Percentiles rank a stretch among this genome's conserved stretches.
Conservation (phyloP, 2,888 invertebrate genomes). For the Phymatocera aterrima region DNA sequence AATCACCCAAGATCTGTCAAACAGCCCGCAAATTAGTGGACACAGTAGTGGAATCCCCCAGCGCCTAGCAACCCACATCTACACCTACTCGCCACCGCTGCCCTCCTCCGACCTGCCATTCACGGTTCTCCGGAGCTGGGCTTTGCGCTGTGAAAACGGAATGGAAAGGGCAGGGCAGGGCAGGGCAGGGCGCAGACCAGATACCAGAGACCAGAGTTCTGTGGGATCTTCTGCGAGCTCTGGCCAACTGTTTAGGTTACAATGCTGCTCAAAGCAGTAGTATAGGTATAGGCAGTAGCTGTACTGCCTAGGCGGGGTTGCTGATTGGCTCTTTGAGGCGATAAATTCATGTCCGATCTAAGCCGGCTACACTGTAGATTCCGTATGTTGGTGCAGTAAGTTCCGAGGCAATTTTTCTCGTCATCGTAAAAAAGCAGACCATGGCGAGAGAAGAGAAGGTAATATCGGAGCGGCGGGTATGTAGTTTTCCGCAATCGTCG, state of each 20-base stretch:
- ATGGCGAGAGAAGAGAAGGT: neutral
- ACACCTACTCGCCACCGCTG: neutral
- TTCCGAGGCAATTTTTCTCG: neutral
- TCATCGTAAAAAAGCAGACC: neutral
- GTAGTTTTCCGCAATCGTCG: neutral
- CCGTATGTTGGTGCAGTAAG: too few relatives aligned
- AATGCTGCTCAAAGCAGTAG: slow-evolving; percentile 44
- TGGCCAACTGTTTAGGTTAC: slow-evolving; percentile 41
- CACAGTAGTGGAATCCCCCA: slow-evolving; percentile 55
- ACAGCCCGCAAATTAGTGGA: slow-evolving; percentile 71
- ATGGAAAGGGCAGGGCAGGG: neutral
- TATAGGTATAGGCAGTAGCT: too few relatives aligned
- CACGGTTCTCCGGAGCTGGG: neutral
- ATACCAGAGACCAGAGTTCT: neutral
- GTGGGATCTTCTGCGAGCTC: slow-evolving; percentile 21
- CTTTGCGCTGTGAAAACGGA: slow-evolving; percentile 7
- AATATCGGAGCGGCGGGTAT: neutral
- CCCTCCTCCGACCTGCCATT: neutral
- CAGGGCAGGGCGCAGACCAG: too few relatives aligned
- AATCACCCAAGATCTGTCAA: slow-evolving; percentile 72
- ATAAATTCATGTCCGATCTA: slow-evolving; percentile 30
- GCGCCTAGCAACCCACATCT: neutral
- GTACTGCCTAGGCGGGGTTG: neutral
- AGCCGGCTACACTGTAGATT: neutral
- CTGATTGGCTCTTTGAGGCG: slow-evolving; percentile 38